Conservation (phyloP, 92 coral and sea anemone genomes). For the Actinernus sp. region DNA sequence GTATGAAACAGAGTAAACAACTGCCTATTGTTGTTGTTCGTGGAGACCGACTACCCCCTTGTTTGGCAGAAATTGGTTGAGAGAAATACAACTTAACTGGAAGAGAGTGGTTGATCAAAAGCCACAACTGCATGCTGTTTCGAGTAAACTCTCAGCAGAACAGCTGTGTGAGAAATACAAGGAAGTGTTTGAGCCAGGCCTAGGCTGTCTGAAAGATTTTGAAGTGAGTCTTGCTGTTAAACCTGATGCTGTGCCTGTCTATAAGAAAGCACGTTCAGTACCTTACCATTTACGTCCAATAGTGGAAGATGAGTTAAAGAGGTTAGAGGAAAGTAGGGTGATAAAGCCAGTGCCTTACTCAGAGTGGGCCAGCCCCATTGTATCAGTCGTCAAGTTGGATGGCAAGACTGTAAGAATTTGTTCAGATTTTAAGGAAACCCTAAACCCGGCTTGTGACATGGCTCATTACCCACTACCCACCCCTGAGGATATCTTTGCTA, state of each 20-base stretch:
- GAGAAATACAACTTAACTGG: too few relatives aligned
- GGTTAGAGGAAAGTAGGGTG: slow-evolving; percentile 2
- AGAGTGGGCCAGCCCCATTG: slow-evolving; percentile 27
- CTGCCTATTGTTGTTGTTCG: too few relatives aligned
- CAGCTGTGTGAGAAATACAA: slow-evolving; percentile 10
- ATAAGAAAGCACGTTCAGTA: slow-evolving; percentile 10
- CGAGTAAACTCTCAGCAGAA: too few relatives aligned
- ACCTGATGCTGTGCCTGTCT: slow-evolving; percentile 7
- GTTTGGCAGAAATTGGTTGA: too few relatives aligned
- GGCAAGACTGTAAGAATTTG: slow-evolving; percentile 23
- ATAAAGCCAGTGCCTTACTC: slow-evolving; percentile 10
- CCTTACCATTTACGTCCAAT: slow-evolving; percentile 27
- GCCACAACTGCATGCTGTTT: too few relatives aligned
- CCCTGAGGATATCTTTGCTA: slow-evolving; percentile 1
- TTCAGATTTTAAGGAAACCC: slow-evolving; percentile 20
- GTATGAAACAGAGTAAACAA: too few relatives aligned
- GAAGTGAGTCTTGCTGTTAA: slow-evolving; percentile 16
- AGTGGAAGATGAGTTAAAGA: slow-evolving; percentile 14
- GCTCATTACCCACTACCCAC: slow-evolving; percentile 18
- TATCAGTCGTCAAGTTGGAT: slow-evolving; percentile 18
- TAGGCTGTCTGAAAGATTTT: slow-evolving; percentile 33
- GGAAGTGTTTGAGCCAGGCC: slow-evolving; percentile 16
- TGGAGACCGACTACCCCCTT: too few relatives aligned
- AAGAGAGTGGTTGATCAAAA: too few relatives aligned
- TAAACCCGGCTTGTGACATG: slow-evolving; percentile 14